These are phyloP conservation scores for Cyprinus carpio DNA, from an alignment of 2,113 vertebrate species.

Conservation along the genomic window DNA sequence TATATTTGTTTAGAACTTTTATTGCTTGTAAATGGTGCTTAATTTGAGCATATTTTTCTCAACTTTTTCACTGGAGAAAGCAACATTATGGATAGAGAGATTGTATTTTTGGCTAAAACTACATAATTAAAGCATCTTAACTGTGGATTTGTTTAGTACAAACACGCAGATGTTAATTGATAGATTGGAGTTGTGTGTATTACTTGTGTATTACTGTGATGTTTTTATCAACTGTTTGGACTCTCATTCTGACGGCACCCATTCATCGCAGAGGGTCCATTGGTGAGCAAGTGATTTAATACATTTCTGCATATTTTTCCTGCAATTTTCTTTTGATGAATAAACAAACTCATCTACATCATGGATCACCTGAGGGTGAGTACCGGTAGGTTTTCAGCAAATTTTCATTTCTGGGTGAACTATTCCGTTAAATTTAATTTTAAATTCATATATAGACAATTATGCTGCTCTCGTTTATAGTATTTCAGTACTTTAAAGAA, in stretches of 20 bases:
- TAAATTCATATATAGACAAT: not conserved
- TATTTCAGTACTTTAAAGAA: conserved; percentile 88
- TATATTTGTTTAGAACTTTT: not conserved
- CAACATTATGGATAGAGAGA: not conserved
- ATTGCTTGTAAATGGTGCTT: not conserved
- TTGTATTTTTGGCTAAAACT: not conserved
- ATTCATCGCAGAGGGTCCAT: not conserved
- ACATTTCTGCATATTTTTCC: not conserved
- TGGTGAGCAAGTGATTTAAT: not conserved
- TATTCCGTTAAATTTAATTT: no score
- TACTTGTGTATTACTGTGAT: not conserved
- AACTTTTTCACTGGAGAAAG: not conserved
- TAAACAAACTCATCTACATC: not conserved
- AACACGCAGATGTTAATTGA: not conserved
- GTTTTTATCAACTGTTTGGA: not conserved
- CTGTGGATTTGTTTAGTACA: not conserved
- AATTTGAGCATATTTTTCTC: not conserved
- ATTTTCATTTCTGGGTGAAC: no score
- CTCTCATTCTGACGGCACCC: not conserved
- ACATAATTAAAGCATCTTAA: no score
- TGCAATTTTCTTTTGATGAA: not conserved
- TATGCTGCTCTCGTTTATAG: not conserved
- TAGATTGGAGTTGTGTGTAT: not conserved
- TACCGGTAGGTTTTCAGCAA: no score
- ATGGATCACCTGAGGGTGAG: not conserved